A percentile compares a stretch with the other conserved stretches of the same genome.
Conservation (phyloP, 2,888 invertebrate species). For the Caprella mutica region DNA sequence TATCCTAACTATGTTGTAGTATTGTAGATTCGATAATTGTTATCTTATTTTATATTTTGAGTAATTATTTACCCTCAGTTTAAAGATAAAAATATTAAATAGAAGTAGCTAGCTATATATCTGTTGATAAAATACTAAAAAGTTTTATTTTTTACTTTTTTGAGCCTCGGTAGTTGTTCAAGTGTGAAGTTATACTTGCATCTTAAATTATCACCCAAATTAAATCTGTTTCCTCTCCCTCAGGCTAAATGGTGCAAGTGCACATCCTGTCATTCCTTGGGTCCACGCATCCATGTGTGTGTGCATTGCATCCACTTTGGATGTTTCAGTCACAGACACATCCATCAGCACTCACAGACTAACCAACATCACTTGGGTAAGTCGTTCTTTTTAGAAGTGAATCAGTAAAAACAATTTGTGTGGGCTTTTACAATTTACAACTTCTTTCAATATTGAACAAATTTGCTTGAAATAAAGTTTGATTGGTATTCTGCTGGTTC, state of each 20-base stretch:
- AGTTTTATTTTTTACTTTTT: not conserved
- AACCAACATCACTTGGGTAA: slow-evolving; percentile 20
- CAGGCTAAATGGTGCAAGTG: slow-evolving; percentile 70
- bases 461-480: no score
- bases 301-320: slow-evolving; percentile 84
- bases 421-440: no score
- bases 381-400: slow-evolving; percentile 9
- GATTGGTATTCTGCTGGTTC: no score
- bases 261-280: slow-evolving; percentile 64
- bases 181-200: not conserved
- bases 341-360: slow-evolving; percentile 23
- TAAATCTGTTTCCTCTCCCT: slow-evolving; percentile 30
- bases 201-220: not conserved
- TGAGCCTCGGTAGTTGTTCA: not conserved
- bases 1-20: not conserved
- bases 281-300: slow-evolving; percentile 53
- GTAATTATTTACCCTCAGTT: not conserved
- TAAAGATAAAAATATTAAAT: slow-evolving; percentile 3
- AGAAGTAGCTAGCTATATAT: slow-evolving; percentile 1
- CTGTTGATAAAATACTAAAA: not conserved
- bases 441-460: no score
- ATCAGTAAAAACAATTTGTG: no score
- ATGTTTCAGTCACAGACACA: slow-evolving; percentile 50
- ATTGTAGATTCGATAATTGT: not conserved
- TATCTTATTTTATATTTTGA: not conserved